Base-by-base conservation (phyloP, 2,113 vertebrate genomes). In the Montifringilla adamsi region DNA sequence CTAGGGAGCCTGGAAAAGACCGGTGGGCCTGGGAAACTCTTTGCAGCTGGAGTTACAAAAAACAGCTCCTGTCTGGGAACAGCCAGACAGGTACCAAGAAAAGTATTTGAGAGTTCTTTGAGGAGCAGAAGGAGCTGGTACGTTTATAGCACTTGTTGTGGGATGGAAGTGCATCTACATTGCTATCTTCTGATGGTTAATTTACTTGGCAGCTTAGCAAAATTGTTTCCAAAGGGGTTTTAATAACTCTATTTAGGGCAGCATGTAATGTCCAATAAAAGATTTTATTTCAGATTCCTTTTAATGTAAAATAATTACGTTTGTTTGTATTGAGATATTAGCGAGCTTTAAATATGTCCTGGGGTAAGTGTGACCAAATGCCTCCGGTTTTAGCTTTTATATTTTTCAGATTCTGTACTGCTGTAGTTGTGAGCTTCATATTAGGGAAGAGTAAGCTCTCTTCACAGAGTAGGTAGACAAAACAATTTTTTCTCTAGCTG, bases 201-300 rank as follows among this genome's bases (percentile, higher is more conserved):
- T 93, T 93, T 47, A 86, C 53, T 88, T 90, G 50, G 12, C 75
- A 77, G 27, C 16, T 88, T 88, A 84, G 50, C 64, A 89, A 90
- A 95, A 89, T 35, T 50, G 21, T 89, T 92, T 97, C 55, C 64
- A 41, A 94, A 74, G 52, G 26, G 18, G 10, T 68, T 84, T 94
- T 30, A 86, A 66, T 92, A 93, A 80, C 35, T 76, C 19, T 89
- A 12, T 79, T 77, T 86, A 93, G 63, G 47, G 68, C 39, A 90
- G 28, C 21, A 26, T 39, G 21, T 86, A 74, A 67, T 90, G 66
- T 90, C 39, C 52, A 89, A 81, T 67, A 56, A 53, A 95, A 81
- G 16, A 50, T 50, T 94, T 94, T 85, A 30, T 81, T 93, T 92
- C 67, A 13, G 30, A 63, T 89, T 81, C 26, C 16, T 81, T 88